Percentiles rank a stretch among this genome's conserved stretches.
Conservation (phyloP, 1,140 invertebrate species). For the Battus philenor region DNA sequence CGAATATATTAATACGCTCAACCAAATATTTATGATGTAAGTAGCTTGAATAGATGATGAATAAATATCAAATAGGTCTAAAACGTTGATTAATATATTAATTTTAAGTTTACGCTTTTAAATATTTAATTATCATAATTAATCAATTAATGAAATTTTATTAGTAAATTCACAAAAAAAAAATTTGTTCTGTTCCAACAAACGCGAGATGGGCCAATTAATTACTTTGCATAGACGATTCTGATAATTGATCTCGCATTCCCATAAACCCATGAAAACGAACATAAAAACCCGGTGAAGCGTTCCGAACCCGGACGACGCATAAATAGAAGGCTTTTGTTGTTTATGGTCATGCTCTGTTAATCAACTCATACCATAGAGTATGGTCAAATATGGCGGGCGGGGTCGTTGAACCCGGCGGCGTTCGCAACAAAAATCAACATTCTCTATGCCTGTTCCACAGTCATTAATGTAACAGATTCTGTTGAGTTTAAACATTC, state of each 20-base stretch:
- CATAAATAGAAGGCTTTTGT: constrained; percentile 30
- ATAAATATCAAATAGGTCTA: no score
- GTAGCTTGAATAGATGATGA: no score
- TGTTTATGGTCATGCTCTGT: constrained; percentile 63
- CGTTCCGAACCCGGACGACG: constrained; percentile 17
- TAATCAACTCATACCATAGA: constrained; percentile 47
- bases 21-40: no score
- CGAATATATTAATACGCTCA: no score
- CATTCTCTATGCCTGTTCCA: constrained; percentile 53
- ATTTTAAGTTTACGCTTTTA: no score
- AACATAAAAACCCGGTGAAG: constrained; percentile 16
- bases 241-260: neutral
- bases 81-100: no score
- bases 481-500: constrained; percentile 32
- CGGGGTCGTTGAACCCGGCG: constrained; percentile 43
- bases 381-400: constrained; percentile 59
- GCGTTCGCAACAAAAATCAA: constrained; percentile 60
- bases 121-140: constrained; percentile 2
- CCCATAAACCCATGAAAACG: constrained; percentile 4
- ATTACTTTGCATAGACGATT: neutral
- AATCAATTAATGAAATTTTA: constrained; percentile 2
- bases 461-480: constrained; percentile 47
- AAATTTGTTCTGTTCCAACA: neutral
- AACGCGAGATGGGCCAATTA: neutral
- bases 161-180: constrained; percentile 2